Conservation (phyloP, 2,888 invertebrate species). For the Spialia ferax region DNA sequence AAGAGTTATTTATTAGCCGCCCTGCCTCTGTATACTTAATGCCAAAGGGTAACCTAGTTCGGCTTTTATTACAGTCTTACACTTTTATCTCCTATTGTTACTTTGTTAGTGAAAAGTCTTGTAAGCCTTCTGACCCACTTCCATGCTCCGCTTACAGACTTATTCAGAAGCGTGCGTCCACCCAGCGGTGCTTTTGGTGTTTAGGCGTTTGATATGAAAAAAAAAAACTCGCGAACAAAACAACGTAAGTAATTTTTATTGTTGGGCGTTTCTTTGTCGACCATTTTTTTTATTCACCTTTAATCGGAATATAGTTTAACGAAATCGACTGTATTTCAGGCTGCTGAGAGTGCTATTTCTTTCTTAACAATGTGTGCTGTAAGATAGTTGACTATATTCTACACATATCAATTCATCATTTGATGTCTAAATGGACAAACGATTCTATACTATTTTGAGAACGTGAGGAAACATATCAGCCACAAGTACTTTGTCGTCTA, state of each 20-base stretch:
- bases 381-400: too few species aligned
- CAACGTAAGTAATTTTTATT: constrained; percentile 3
- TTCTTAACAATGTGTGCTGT: too few species aligned
- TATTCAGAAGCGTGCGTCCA: constrained; percentile 13
- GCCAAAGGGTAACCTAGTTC: constrained; percentile 15
- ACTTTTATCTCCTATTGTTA: constrained; percentile 38
- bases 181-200: constrained; percentile 13
- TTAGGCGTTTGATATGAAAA: background rate
- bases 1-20: background rate
- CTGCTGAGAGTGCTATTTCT: too few species aligned
- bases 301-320: too few species aligned
- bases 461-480: too few species aligned
- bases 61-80: constrained; percentile 32
- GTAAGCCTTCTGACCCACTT: constrained; percentile 38
- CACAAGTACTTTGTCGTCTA: too few species aligned
- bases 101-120: constrained; percentile 38
- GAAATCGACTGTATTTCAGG: too few species aligned
- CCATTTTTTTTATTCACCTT: background rate
- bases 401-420: too few species aligned
- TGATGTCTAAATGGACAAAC: too few species aligned
- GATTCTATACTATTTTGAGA: too few species aligned
- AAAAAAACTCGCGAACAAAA: background rate
- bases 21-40: background rate
- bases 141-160: constrained; percentile 27
- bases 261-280: background rate